Evolutionary conservation across 2,888 invertebrate species (phyloP), one percentile per base, ranked within the genome.

Genomic region (Hypselothyrea guttata): DNA sequence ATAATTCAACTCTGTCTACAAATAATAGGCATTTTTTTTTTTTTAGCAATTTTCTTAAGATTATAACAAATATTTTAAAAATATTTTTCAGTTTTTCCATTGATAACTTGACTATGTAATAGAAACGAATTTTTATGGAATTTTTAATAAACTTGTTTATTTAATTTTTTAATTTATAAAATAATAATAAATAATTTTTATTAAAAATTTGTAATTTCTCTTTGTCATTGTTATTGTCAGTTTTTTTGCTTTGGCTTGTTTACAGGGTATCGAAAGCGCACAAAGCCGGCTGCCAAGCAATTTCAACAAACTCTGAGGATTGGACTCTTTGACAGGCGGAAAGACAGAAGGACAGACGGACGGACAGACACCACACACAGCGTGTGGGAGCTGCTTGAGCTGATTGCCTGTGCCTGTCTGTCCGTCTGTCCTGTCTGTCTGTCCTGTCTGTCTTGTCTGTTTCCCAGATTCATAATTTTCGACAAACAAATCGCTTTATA

Each of bases 401-500:
- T 31, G 46, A 34, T 30, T 22, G 13, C 15, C 35, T 41, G 18
- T 45, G 30, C 5, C 69, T 38, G 49, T 31, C 49, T 53, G 47
- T 11, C 31, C 31, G 63, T 52, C 15, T 18, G 16, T 18, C n/a
- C 22, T 44, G 15, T 7, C 30, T 41, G 12, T 11, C 33, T 54
- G 54, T 33, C 40, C 44, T 33, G 63, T 63, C 40, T 44, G n/a
- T 13, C 34, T 34, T 12, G 13, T 8, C 15, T 31, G 42, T 66
- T 69, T 76, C 79, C 64, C 78, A 83, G 78, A 79, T 78, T 78
- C 78, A 78, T 78, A 78, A 78, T 78, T 78, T 74, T 79, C 71
- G 64, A 79, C 78, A 83, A 78, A 83, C 78, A 78, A 78, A 83
- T 78, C 78, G 78, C 83, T 83, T 83, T 78, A 78, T 78, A 78